These are phyloP conservation scores for Xenopus borealis DNA, from an alignment of 2,113 vertebrate species.

Conservation along the genomic window DNA sequence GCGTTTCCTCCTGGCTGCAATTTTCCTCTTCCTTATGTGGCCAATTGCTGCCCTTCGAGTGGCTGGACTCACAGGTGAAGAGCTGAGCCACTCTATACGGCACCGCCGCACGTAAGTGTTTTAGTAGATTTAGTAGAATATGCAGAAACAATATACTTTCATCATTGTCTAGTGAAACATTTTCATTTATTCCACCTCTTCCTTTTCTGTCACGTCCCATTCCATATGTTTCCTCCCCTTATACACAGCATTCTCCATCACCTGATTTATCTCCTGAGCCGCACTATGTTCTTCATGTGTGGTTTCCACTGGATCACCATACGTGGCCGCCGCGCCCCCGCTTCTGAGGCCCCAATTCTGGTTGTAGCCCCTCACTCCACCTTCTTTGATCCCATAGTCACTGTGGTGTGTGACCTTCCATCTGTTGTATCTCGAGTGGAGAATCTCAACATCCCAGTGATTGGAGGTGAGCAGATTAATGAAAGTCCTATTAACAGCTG, in stretches of 20 bases:
- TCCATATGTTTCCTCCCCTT: constrained; percentile 36
- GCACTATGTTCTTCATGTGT: constrained; percentile 71
- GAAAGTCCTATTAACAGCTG: no score
- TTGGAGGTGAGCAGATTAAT: constrained; percentile 74
- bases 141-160: not conserved
- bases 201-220: constrained; percentile 14
- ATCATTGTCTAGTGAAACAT: not conserved
- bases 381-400: constrained; percentile 81
- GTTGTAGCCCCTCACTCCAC: constrained; percentile 83
- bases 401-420: constrained; percentile 68
- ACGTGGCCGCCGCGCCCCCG: constrained; percentile 71
- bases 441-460: constrained; percentile 75
- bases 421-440: constrained; percentile 82
- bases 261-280: constrained; percentile 66
- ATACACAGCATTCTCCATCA: constrained; percentile 63
- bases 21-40: constrained; percentile 79
- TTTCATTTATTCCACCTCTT: constrained; percentile 2
- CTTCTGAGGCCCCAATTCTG: constrained; percentile 76
- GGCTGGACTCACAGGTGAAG: constrained; percentile 68
- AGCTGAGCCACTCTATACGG: constrained; percentile 63
- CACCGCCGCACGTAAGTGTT: constrained; percentile 72
- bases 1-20: constrained; percentile 59
- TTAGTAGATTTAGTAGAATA: not conserved
- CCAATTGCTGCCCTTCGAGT: constrained; percentile 73
- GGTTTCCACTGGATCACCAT: constrained; percentile 79